These are phyloP conservation scores for Lerista edwardsae DNA, from an alignment of 2,797 vertebrate genomes.

Conservation along the genomic window DNA sequence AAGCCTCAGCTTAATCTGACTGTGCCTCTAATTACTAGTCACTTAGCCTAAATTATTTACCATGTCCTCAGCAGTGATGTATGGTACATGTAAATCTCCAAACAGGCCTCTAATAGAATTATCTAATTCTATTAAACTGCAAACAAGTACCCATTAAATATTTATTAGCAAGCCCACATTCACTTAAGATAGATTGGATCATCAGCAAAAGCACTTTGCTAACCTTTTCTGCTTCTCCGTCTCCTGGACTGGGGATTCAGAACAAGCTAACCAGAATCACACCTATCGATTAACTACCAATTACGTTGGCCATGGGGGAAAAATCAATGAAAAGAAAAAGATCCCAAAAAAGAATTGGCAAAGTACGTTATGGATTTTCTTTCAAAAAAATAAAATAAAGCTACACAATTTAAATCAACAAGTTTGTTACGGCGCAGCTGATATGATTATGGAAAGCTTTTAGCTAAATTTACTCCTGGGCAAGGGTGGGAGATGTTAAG, in stretches of 20 bases:
- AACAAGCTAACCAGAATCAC: slow-evolving; percentile 68
- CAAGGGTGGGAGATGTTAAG: slow-evolving; percentile 50
- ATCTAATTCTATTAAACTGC: slow-evolving; percentile 82
- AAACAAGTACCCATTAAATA: slow-evolving; percentile 80
- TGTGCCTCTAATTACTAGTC: slow-evolving; percentile 77
- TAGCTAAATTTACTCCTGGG: slow-evolving; percentile 52
- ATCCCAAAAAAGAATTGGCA: slow-evolving; percentile 65
- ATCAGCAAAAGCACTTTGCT: slow-evolving; percentile 71
- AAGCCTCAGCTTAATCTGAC: slow-evolving; percentile 64
- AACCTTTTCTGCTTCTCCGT: slow-evolving; percentile 55
- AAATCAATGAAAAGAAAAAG: slow-evolving; percentile 73
- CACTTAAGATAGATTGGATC: slow-evolving; percentile 73
- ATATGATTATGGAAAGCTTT: slow-evolving; percentile 65
- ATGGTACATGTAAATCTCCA: slow-evolving; percentile 74
- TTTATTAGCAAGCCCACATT: slow-evolving; percentile 78
- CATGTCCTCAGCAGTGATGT: slow-evolving; percentile 71
- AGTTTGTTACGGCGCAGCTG: slow-evolving; percentile 65
- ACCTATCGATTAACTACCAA: slow-evolving; percentile 75
- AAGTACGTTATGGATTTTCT: slow-evolving; percentile 63
- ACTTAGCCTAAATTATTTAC: slow-evolving; percentile 83
- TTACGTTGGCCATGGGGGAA: slow-evolving; percentile 71
- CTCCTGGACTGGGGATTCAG: slow-evolving; percentile 41
- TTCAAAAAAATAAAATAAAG: slow-evolving; percentile 48
- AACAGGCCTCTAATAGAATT: slow-evolving; percentile 81
- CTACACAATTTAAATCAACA: slow-evolving; percentile 65